Base-by-base conservation (phyloP, 2,113 vertebrate genomes). In the Salvelinus sp. region DNA sequence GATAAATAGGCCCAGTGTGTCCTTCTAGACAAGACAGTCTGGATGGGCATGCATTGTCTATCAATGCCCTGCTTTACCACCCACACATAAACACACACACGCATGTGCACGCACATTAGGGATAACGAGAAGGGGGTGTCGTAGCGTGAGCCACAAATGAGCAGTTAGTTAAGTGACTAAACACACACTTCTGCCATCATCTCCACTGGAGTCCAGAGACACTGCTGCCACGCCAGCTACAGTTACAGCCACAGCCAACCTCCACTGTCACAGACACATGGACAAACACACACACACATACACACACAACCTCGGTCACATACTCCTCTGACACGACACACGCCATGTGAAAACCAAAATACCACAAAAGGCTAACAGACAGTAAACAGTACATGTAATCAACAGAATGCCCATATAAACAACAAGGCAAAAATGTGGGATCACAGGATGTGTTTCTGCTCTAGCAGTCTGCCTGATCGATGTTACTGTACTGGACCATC, bases 101-200 rank as follows among this genome's bases (percentile, higher is more conserved):
- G 67, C 77, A 62, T 44, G 6, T 63, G 30, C 27, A 57, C 62
- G 54, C 66, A 73, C 28, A 50, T 62, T 69, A 20, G 68, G 12
- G 82, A 91, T 90, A 92, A 90, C 87, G 82, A 89, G 87, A 82
- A 79, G 87, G 87, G 50, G 87, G 90, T 85, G 83, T 74, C 82
- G 80, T 82, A 77, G 79, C 86, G 83, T 85, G 88, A 90, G 88
- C 81, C 54, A 75, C 89, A 93, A 93, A 93, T 92, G 88, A 92
- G 90, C 91, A 87, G 92, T 90, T 94, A 83, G 82, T 87, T 93
- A 93, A 94, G 92, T 93, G 91, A 92, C 88, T 94, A 94, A 93
- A 93, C 91, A 94, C 89, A 91, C 86, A 91, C 86, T 88, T 87
- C 79, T 86, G 85, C 84, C 84, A 85, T 91, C 87, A 82, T 88